These are phyloP conservation scores for Rhopalosiphum padi DNA, from an alignment of 1,140 invertebrate genomes.

Conservation along the genomic window DNA sequence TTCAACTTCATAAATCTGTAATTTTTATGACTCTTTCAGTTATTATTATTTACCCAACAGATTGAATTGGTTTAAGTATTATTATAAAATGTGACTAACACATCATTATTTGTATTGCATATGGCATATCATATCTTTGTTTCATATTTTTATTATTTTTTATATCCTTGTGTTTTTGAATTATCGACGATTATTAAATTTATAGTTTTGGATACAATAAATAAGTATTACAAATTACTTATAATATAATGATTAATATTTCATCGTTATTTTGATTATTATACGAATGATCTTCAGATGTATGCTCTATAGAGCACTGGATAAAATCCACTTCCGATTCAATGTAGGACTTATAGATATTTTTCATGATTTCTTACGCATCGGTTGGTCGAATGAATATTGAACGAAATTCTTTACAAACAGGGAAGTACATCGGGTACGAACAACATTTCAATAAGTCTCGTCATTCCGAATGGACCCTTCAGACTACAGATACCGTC, in stretches of 20 bases:
- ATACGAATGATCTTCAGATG: background rate
- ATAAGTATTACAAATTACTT: background rate
- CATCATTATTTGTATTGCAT: background rate
- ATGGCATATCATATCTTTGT: background rate
- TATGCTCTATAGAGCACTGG: background rate
- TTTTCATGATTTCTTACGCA: constrained; percentile 19
- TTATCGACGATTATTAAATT: background rate
- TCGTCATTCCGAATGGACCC: constrained; percentile 10
- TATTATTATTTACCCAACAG: background rate
- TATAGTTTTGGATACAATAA: background rate
- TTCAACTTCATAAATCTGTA: too few relatives aligned
- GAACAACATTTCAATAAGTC: constrained; percentile 47
- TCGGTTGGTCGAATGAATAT: constrained; percentile 40
- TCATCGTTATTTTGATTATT: constrained; percentile 16
- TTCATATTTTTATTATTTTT: background rate
- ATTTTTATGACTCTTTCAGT: background rate
- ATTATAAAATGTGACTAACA: background rate
- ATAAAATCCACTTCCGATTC: background rate
- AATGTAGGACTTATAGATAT: background rate
- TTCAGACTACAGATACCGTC: constrained; percentile 37
- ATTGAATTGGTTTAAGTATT: too few relatives aligned
- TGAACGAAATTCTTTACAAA: constrained; percentile 22
- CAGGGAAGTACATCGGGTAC: constrained; percentile 4
- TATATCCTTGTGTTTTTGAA: background rate
- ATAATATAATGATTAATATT: background rate